Evolutionary conservation across 2,113 vertebrate genomes (phyloP).

Genomic region (Hippocampus barbouri): DNA sequence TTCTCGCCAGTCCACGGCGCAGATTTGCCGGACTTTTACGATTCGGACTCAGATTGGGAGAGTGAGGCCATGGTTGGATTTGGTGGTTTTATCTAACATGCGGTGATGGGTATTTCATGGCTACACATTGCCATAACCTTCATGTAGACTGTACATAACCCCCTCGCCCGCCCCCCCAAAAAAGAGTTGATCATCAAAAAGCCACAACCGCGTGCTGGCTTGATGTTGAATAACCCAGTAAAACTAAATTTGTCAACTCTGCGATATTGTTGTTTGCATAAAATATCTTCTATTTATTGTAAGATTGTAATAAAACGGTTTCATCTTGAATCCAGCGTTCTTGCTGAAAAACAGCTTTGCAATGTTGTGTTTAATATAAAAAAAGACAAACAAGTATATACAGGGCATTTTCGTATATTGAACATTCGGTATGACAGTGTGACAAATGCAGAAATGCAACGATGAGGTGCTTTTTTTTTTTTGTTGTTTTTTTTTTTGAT

Average conservation of each 20-base stretch:
- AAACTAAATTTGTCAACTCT: too few relatives aligned
- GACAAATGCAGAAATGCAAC: constrained; percentile 46
- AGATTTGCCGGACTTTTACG: constrained; percentile 67
- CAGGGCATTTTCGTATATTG: constrained; percentile 62
- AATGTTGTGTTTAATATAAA: constrained; percentile 66
- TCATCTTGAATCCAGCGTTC: background rate
- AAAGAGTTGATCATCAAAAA: too few relatives aligned
- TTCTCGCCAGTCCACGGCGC: constrained; percentile 67
- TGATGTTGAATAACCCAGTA: background rate
- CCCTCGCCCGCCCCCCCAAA: too few relatives aligned
- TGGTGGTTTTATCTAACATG: constrained; percentile 56
- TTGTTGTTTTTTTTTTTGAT: background rate
- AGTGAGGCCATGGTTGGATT: constrained; percentile 72
- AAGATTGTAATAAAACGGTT: constrained; percentile 23
- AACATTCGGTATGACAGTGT: constrained; percentile 36
- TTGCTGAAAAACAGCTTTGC: constrained; percentile 20
- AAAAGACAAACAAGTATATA: constrained; percentile 65
- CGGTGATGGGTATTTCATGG: background rate
- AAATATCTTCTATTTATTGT: constrained; percentile 59
- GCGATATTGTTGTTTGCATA: constrained; percentile 3
- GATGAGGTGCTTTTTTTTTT: background rate
- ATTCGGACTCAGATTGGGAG: constrained; percentile 82
- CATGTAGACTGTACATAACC: background rate
- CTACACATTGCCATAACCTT: background rate
- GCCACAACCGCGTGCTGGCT: too few relatives aligned